Conservation (phyloP, 1,140 invertebrate genomes). For the Drosophila serrata region DNA sequence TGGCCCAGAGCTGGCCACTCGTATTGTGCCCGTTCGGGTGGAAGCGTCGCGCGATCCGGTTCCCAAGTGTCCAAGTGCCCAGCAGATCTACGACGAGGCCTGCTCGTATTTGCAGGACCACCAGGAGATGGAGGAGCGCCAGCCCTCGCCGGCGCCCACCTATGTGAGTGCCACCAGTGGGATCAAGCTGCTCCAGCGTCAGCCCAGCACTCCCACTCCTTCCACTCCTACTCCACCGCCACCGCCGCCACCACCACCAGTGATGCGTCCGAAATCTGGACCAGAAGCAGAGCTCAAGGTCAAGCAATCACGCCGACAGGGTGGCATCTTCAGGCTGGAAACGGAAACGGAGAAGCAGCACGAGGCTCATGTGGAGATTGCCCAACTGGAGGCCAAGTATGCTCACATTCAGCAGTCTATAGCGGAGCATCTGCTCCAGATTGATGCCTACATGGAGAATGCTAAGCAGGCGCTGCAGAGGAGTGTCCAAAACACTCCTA, state of each 20-base stretch:
- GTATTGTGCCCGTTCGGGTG: slow-evolving; percentile 60
- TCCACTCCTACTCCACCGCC: slow-evolving; percentile 24
- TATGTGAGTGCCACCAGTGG: slow-evolving; percentile 73
- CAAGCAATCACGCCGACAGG: slow-evolving; percentile 49
- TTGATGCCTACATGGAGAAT: slow-evolving; percentile 81
- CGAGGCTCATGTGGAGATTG: slow-evolving; percentile 70
- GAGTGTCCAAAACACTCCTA: slow-evolving; percentile 52
- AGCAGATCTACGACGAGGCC: slow-evolving; percentile 77
- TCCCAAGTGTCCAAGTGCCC: slow-evolving; percentile 35
- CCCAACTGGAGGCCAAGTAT: slow-evolving; percentile 78
- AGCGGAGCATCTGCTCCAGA: slow-evolving; percentile 77
- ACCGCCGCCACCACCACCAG: slow-evolving; percentile 24
- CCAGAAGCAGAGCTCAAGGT: slow-evolving; percentile 20
- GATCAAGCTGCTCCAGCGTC: slow-evolving; percentile 73
- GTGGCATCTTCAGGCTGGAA: slow-evolving; percentile 42
- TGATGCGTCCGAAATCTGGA: slow-evolving; percentile 40
- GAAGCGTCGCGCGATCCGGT: slow-evolving; percentile 32
- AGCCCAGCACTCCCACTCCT: slow-evolving; percentile 23
- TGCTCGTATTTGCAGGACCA: slow-evolving; percentile 74
- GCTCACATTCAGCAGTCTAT: slow-evolving; percentile 83
- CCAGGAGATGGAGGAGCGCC: slow-evolving; percentile 44
- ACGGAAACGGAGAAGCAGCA: slow-evolving; percentile 46
- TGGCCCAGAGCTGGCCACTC: slow-evolving; percentile 16
- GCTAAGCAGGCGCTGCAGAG: slow-evolving; percentile 75
- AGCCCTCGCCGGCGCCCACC: slow-evolving; percentile 32